Base-by-base conservation (phyloP, 2,888 invertebrate species). In the Fabriciana adippe region DNA sequence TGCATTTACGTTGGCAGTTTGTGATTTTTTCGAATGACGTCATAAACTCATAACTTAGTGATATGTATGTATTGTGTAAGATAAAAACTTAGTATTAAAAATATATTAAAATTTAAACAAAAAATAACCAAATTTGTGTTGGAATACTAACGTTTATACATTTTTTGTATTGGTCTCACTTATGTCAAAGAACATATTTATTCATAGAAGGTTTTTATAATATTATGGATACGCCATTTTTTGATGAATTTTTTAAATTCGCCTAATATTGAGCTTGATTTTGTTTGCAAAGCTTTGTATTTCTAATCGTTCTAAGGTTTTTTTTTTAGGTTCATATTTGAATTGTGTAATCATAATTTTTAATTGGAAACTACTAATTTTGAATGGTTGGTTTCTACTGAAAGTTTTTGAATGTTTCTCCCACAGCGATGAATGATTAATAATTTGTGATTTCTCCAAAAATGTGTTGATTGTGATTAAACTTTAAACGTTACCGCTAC, bases 101-200 rank as follows among this genome's bases (percentile, higher is more conserved):
- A 77, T 75, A 78, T 78, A 79, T 76, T 75, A 73, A 74, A 75
- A 76, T 51, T 51, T 31, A 35, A 85, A 83, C 26, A 4, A 48
- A 55, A n/a, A 60, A 80, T 89, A 90, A 90, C 90, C 88, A 89
- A 89, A 89, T 85, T 89, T 84, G 86, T 85, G 88, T 85, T 86
- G 80, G 82, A 79, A 80, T 73, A 73, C 69, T 71, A 80, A 77
- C 82, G 78, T 77, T 80, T 80, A 75, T 75, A 79, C 79, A 79
- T 76, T 75, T n/a, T 80, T 81, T 81, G 75, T 87, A 87, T 89
- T 91, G 92, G 92, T 92, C 92, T 92, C 92, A 92, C 74, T 81
- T 82, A 87, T 88, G 88, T 89, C 90, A 90, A 91, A 91, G 90
- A 90, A 64, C 79, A 79, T 85, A 85, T 82, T 85, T 84, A 84